Percentiles rank a stretch among this genome's conserved stretches.
Conservation (phyloP, 2,113 vertebrate genomes). For the Stomatorhinus ivindoensis region DNA sequence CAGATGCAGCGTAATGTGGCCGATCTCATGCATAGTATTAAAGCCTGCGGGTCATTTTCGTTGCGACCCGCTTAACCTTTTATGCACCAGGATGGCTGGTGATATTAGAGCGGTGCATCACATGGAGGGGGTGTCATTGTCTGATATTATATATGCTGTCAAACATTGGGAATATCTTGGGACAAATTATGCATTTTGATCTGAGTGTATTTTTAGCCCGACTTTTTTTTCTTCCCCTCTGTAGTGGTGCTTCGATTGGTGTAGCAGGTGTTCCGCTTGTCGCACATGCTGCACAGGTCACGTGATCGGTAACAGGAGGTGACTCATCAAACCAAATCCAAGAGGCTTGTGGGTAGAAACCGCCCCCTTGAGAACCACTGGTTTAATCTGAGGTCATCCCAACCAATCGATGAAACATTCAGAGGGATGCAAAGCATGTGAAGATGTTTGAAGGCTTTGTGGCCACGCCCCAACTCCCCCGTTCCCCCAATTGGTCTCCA, state of each 20-base stretch:
- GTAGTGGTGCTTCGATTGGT: background rate
- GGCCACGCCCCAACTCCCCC: background rate
- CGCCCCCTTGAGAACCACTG: background rate
- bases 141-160: background rate
- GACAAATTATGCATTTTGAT: background rate
- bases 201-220: background rate
- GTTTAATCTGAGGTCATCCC: background rate
- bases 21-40: background rate
- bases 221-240: background rate
- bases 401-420: background rate
- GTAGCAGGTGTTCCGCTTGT: background rate
- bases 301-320: background rate
- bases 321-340: background rate
- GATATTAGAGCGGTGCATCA: background rate
- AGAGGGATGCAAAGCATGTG: background rate
- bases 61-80: background rate
- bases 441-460: background rate
- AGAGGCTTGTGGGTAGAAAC: background rate
- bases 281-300: background rate
- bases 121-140: background rate
- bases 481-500: background rate
- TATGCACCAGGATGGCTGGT: background rate
- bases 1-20: slow-evolving; percentile 55
- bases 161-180: background rate
- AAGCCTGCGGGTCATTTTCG: background rate